Evolutionary conservation across 2,797 vertebrate species (phyloP).

Genomic region (Falco peregrinus): DNA sequence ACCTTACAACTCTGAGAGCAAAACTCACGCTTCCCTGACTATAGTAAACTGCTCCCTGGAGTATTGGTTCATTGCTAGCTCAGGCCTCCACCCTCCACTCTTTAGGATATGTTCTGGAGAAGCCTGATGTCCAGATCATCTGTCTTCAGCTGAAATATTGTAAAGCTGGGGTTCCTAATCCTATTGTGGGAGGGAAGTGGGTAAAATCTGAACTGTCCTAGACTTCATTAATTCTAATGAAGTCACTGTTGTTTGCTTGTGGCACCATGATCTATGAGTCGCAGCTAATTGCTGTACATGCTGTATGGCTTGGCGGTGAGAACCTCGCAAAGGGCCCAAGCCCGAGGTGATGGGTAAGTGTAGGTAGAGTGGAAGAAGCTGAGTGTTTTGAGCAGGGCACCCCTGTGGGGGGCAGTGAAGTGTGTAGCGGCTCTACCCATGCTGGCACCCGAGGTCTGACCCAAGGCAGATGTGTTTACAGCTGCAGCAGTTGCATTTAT

Average conservation of each 20-base stretch:
- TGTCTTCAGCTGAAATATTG: background rate
- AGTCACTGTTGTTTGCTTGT: background rate
- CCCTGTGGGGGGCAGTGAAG: background rate
- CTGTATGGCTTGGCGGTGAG: background rate
- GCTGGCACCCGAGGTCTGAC: background rate
- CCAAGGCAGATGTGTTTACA: background rate
- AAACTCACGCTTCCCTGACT: background rate
- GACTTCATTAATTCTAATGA: background rate
- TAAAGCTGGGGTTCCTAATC: background rate
- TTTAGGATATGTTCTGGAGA: background rate
- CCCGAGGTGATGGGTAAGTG: rapidly evolving
- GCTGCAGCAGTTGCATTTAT: background rate
- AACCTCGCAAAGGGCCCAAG: rapidly evolving
- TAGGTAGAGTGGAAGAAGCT: background rate
- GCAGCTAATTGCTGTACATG: rapidly evolving
- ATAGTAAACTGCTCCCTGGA: background rate
- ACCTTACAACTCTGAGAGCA: background rate
- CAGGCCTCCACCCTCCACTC: background rate
- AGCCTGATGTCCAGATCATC: background rate
- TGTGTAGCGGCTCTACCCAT: rapidly evolving
- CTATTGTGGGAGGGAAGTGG: background rate
- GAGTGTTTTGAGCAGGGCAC: background rate
- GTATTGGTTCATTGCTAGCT: background rate
- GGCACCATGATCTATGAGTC: background rate
- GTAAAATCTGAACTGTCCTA: background rate